A percentile compares a stretch with the other conserved stretches of the same genome.
phyloP scores from a whole-genome alignment of 1,140 invertebrate species.

The Drosophila rufa region DNA sequence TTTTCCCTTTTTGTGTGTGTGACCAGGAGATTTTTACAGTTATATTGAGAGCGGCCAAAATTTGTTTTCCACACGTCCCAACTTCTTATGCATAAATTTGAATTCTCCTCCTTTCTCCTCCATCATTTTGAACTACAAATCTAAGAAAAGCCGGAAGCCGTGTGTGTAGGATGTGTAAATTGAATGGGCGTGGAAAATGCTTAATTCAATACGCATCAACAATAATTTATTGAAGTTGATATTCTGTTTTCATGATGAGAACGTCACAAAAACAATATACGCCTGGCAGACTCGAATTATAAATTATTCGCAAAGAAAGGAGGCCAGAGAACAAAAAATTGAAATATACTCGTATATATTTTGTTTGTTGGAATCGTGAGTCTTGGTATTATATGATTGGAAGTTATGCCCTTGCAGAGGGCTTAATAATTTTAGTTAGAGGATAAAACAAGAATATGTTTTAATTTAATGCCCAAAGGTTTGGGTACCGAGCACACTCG shows the following conservation, averaged over 20 bases:
- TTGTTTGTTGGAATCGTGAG: too few species aligned
- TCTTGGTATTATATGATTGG: not conserved
- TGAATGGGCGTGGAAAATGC: slow-evolving; percentile 36
- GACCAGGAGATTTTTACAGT: slow-evolving; percentile 41
- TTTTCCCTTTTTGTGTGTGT: not conserved
- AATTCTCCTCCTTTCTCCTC: slow-evolving; percentile 5
- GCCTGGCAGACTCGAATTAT: slow-evolving; percentile 5
- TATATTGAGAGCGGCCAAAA: slow-evolving; percentile 44
- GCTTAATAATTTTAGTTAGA: too few species aligned
- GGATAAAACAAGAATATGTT: too few species aligned
- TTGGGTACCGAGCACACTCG: not conserved
- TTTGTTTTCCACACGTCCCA: slow-evolving; percentile 4
- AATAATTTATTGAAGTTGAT: slow-evolving; percentile 47
- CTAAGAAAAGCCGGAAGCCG: not conserved
- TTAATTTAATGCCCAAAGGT: not conserved
- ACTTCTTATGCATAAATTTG: slow-evolving; percentile 28
- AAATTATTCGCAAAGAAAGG: slow-evolving; percentile 24
- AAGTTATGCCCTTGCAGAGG: not conserved
- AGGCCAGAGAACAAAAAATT: not conserved
- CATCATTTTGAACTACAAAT: slow-evolving; percentile 14
- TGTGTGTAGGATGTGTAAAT: slow-evolving; percentile 21
- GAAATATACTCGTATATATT: slow-evolving; percentile 15
- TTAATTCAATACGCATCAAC: slow-evolving; percentile 52
- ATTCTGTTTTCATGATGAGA: slow-evolving; percentile 15
- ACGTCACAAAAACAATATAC: not conserved